Conservation (phyloP, 2,888 invertebrate genomes). For the Dorcus hopei region DNA sequence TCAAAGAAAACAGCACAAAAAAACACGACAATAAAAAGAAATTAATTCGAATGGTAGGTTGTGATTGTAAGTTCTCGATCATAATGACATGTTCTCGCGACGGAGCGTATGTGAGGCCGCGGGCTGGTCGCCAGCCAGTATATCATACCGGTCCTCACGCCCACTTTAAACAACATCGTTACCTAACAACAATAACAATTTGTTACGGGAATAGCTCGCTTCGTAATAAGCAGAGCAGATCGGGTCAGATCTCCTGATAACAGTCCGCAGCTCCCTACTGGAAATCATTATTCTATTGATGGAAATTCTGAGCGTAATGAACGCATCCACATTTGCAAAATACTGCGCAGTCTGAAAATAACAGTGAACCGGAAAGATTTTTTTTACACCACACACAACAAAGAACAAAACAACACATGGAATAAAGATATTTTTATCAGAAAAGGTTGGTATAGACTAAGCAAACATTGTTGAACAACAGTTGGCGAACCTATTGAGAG, state of each 20-base stretch:
- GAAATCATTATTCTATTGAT: background rate
- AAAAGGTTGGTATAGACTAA: too few species aligned
- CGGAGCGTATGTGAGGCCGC: conserved; percentile 37
- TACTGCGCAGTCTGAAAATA: too few species aligned
- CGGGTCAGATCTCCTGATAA: conserved; percentile 35
- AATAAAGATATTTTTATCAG: too few species aligned
- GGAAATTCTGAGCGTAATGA: background rate
- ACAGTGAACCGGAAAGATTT: too few species aligned
- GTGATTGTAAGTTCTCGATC: conserved; percentile 39
- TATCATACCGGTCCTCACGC: conserved; percentile 46
- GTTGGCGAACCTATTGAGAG: too few species aligned
- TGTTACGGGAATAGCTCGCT: conserved; percentile 47
- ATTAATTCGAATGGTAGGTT: conserved; percentile 28
- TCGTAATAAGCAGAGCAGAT: conserved; percentile 46
- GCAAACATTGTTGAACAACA: too few species aligned
- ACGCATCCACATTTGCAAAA: background rate
- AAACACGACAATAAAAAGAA: conserved; percentile 19
- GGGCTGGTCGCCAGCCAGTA: conserved; percentile 42
- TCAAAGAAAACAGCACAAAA: background rate
- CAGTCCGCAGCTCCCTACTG: conserved; percentile 1
- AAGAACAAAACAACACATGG: too few species aligned
- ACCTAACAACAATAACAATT: conserved; percentile 51
- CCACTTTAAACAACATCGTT: conserved; percentile 49
- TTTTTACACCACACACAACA: too few species aligned
- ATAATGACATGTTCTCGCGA: conserved; percentile 44